Evolutionary conservation across 2,797 vertebrate species (phyloP).

Genomic region (Alectoris magna): DNA sequence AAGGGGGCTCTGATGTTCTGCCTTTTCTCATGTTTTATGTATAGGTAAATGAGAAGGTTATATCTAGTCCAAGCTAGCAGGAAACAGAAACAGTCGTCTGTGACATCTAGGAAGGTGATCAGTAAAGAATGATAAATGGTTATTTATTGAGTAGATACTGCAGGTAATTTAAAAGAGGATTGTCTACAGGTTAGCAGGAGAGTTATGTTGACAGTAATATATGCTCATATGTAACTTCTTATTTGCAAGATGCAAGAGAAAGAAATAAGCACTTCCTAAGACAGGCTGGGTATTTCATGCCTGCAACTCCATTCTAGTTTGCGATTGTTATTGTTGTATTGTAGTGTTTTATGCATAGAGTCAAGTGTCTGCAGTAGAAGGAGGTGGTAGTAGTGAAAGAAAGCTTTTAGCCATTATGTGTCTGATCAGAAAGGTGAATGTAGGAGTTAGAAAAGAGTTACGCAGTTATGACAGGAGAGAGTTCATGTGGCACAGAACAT

Average conservation of each 20-base stretch:
- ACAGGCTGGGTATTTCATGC: background rate
- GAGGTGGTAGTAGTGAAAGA: background rate
- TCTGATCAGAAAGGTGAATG: background rate
- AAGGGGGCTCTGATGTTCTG: background rate
- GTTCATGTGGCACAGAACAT: background rate
- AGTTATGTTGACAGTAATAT: background rate
- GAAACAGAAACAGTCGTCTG: background rate
- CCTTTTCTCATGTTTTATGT: constrained; percentile 41
- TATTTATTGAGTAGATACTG: background rate
- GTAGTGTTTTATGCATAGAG: fast-evolving
- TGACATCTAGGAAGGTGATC: background rate
- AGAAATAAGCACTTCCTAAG: background rate
- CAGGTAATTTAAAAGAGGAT: background rate
- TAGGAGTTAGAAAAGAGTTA: background rate
- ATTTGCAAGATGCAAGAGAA: background rate
- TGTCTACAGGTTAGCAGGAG: background rate
- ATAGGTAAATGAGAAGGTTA: background rate
- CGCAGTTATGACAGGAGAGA: background rate
- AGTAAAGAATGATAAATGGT: background rate
- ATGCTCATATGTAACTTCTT: background rate
- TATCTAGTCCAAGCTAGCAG: background rate
- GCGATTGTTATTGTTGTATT: background rate
- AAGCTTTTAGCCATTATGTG: background rate
- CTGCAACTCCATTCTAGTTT: background rate
- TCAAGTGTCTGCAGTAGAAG: background rate